phyloP scores from a whole-genome alignment of 2,797 vertebrate species.

The Craterocephalus amniculus region DNA sequence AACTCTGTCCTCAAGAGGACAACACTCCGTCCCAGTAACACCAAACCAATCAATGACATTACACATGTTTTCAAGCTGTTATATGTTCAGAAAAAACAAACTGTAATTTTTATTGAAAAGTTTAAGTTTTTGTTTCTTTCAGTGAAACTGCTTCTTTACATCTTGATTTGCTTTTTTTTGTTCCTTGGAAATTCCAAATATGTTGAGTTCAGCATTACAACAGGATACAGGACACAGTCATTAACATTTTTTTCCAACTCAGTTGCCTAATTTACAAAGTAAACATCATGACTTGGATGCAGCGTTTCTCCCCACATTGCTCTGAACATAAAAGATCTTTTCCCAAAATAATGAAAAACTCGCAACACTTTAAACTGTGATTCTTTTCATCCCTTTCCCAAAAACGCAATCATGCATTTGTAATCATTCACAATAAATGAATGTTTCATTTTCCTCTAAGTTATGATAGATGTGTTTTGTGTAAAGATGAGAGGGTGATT shows the following conservation, averaged over 20 bases:
- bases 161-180: neutral
- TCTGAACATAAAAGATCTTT: neutral
- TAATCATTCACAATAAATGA: neutral
- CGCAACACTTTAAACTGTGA: neutral
- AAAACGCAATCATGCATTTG: neutral
- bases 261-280: slow-evolving; percentile 1
- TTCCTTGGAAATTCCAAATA: neutral
- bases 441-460: neutral
- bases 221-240: neutral
- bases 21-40: too few species aligned
- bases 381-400: neutral
- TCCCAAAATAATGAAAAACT: neutral
- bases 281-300: slow-evolving; percentile 1
- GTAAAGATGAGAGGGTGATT: neutral
- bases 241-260: neutral
- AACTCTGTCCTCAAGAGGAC: too few species aligned
- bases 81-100: too few species aligned
- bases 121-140: neutral
- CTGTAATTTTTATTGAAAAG: too few species aligned
- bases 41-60: too few species aligned
- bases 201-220: slow-evolving; percentile 2
- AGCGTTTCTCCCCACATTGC: neutral
- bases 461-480: neutral
- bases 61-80: neutral
- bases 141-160: neutral